These are phyloP conservation scores for Apamea anceps DNA, from an alignment of 2,888 invertebrate genomes.

Conservation along the genomic window DNA sequence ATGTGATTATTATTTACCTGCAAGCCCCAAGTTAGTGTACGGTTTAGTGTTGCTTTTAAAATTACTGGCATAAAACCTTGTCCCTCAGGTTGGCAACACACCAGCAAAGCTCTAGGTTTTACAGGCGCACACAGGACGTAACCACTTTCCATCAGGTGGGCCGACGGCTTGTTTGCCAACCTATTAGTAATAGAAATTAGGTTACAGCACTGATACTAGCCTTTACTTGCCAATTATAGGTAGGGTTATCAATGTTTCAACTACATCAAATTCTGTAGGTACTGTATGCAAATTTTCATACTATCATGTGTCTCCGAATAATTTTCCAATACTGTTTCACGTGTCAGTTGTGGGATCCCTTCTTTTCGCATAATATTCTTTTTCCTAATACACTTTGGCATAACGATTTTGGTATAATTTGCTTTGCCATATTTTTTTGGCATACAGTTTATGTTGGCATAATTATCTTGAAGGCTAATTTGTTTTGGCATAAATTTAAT, in stretches of 20 bases:
- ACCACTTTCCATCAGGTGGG: constrained; percentile 26
- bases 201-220: constrained; percentile 23
- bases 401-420: too few relatives aligned
- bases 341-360: too few relatives aligned
- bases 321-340: too few relatives aligned
- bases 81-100: constrained; percentile 7
- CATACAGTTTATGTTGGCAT: too few relatives aligned
- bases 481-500: too few relatives aligned
- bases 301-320: too few relatives aligned
- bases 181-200: constrained; percentile 48
- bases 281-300: background rate
- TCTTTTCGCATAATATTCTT: too few relatives aligned
- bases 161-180: constrained; percentile 23
- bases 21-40: too few relatives aligned
- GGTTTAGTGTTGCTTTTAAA: background rate
- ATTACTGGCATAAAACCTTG: background rate
- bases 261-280: background rate
- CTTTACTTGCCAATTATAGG: constrained; percentile 11
- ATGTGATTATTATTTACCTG: too few relatives aligned
- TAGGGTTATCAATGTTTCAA: constrained; percentile 20
- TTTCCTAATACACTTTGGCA: too few relatives aligned
- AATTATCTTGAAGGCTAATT: too few relatives aligned
- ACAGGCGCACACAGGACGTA: background rate
- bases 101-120: background rate
- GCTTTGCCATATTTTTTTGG: too few relatives aligned